These are phyloP conservation scores for Acipenser ruthenus DNA, from an alignment of 2,797 vertebrate genomes.

Conservation along the genomic window DNA sequence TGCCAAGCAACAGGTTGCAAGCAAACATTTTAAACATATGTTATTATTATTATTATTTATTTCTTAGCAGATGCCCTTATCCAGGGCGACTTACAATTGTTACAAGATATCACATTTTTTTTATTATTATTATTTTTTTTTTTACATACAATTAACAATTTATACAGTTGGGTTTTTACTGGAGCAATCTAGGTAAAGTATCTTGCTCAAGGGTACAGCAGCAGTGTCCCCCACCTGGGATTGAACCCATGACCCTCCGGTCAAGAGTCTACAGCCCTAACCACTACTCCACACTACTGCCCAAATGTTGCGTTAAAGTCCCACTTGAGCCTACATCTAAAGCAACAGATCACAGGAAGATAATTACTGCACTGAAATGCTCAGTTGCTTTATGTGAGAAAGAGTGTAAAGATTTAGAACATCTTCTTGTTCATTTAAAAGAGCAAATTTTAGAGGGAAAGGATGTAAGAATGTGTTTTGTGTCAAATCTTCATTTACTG, in stretches of 20 bases:
- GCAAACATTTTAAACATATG: slow-evolving; percentile 18
- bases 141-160: too few relatives aligned
- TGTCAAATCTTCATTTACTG: slow-evolving; percentile 16
- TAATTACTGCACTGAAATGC: slow-evolving; percentile 16
- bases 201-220: too few relatives aligned
- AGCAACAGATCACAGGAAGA: not conserved
- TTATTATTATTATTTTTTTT: too few relatives aligned
- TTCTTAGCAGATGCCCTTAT: too few relatives aligned
- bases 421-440: slow-evolving; percentile 18
- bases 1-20: slow-evolving; percentile 21
- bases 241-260: too few relatives aligned
- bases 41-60: too few relatives aligned
- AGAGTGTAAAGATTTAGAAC: slow-evolving; percentile 14
- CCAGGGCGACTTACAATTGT: too few relatives aligned
- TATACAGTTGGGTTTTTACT: too few relatives aligned
- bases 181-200: too few relatives aligned
- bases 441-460: slow-evolving; percentile 15
- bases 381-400: slow-evolving; percentile 16
- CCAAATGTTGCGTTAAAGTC: slow-evolving; percentile 18
- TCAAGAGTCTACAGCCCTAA: too few relatives aligned
- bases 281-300: slow-evolving; percentile 14
- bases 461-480: slow-evolving; percentile 18
- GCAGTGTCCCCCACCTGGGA: too few relatives aligned
- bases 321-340: slow-evolving; percentile 3
- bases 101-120: too few relatives aligned